Conservation (phyloP, 2,888 invertebrate species). For the Chironomus riparius region DNA sequence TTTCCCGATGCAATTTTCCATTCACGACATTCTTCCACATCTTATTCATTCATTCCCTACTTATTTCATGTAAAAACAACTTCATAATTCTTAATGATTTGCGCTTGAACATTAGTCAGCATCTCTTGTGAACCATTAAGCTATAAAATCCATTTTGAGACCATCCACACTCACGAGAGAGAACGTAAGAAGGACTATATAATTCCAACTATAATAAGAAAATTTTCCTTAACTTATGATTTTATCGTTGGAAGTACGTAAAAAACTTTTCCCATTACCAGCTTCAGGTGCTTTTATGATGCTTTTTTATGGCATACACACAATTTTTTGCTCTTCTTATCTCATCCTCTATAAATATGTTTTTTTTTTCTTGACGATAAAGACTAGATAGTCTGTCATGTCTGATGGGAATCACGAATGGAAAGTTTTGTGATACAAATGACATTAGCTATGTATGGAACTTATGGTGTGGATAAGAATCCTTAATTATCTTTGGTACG, state of each 20-base stretch:
- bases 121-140: not conserved
- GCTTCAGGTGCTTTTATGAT: conserved; percentile 23
- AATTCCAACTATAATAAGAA: not conserved
- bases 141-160: not conserved
- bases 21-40: not conserved
- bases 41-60: not conserved
- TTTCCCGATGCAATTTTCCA: not conserved
- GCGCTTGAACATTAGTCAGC: not conserved
- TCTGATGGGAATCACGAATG: too few relatives aligned
- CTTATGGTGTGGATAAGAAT: too few relatives aligned
- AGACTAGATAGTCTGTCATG: not conserved
- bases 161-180: not conserved
- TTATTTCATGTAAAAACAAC: conserved; percentile 4
- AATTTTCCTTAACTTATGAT: conserved; percentile 22
- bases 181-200: not conserved
- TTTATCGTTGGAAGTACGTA: not conserved
- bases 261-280: conserved; percentile 20
- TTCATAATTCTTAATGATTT: conserved; percentile 8
- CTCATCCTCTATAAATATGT: not conserved
- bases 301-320: not conserved
- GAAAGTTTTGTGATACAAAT: not conserved
- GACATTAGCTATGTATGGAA: not conserved
- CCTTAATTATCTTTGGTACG: too few relatives aligned
- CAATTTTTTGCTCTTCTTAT: conserved; percentile 5
- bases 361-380: not conserved